These are phyloP conservation scores for Indicator indicator DNA, from an alignment of 2,113 vertebrate species.

Conservation along the genomic window DNA sequence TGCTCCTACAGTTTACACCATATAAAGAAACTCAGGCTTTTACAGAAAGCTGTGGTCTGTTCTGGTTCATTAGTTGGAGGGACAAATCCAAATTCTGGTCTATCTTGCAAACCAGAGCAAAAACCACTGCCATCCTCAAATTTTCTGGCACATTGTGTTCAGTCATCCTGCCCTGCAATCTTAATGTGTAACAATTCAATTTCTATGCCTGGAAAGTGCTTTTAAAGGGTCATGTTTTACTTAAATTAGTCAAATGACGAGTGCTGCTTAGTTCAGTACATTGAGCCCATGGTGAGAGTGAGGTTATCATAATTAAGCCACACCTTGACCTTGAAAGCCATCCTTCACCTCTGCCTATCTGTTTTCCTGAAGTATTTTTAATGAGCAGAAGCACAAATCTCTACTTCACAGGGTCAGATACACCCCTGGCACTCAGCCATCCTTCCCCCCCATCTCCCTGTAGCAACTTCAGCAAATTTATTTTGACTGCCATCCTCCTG, in stretches of 20 bases:
- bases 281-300: background rate
- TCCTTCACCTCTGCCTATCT: background rate
- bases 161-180: background rate
- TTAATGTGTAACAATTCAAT: background rate
- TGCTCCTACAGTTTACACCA: background rate
- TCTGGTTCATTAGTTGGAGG: rapidly evolving
- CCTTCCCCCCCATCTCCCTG: background rate
- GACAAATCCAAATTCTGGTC: background rate
- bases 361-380: background rate
- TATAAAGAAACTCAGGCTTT: background rate
- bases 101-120: background rate
- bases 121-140: background rate
- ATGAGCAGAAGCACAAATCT: background rate
- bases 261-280: background rate
- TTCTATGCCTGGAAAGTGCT: background rate
- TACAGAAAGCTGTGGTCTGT: background rate
- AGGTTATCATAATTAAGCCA: background rate
- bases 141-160: background rate
- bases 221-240: background rate
- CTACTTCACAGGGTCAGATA: background rate
- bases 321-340: background rate
- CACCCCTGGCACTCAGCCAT: background rate
- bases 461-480: background rate
- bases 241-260: background rate
- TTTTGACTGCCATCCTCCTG: background rate